Percentiles rank a stretch among this genome's conserved stretches.
Evolutionary conservation across 1,140 invertebrate genomes (phyloP).

Genomic region (Polypedilum pembai): DNA sequence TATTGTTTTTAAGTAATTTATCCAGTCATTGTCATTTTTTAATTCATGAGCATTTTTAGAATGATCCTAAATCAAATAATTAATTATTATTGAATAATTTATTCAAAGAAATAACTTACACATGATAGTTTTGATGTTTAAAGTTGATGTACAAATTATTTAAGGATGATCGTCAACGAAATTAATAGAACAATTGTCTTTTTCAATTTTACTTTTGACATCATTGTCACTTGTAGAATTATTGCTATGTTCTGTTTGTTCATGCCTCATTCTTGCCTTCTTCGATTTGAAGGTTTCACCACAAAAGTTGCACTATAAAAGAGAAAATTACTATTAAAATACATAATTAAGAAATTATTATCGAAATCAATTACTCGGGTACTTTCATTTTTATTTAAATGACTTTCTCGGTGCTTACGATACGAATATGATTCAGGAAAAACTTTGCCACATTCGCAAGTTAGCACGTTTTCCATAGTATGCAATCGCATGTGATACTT

Average conservation of each 20-base stretch:
- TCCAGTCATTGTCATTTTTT: no score
- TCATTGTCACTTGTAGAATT: neutral
- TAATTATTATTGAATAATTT: no score
- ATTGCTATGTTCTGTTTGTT: neutral
- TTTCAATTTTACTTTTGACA: neutral
- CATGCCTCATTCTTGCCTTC: neutral
- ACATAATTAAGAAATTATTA: neutral
- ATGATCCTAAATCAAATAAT: no score
- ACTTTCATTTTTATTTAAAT: conserved; percentile 33
- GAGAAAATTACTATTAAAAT: neutral
- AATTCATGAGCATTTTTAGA: no score
- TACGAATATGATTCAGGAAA: conserved; percentile 39
- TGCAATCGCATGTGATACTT: conserved; percentile 45
- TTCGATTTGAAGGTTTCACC: neutral
- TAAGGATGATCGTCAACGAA: neutral
- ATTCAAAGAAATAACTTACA: no score
- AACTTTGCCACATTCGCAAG: conserved; percentile 49
- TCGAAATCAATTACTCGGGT: neutral
- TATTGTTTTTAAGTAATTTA: no score
- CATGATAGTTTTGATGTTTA: no score
- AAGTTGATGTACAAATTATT: neutral
- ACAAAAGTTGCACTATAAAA: neutral
- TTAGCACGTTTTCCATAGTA: conserved; percentile 45
- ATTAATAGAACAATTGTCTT: neutral
- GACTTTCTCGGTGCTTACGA: conserved; percentile 39